A percentile compares a stretch with the other conserved stretches of the same genome.
phyloP scores from a whole-genome alignment of 1,140 invertebrate species.

The Bombus terrestris region DNA sequence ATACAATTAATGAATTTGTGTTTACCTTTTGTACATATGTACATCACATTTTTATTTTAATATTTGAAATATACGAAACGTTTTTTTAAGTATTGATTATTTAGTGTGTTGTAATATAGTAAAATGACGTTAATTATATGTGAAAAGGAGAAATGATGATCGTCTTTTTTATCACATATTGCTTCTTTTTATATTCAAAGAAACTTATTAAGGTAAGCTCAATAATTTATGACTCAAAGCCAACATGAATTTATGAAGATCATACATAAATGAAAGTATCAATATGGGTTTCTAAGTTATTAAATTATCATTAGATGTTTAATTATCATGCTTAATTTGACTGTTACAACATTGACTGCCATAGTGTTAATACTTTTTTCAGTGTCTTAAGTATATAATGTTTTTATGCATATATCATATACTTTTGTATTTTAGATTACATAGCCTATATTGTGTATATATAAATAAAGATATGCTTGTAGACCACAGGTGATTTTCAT shows the following conservation, averaged over 20 bases:
- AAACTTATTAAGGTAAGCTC: not conserved
- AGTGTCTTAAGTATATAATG: not conserved
- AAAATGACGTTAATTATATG: not conserved
- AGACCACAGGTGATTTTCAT: not conserved
- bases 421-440: not conserved
- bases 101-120: not conserved
- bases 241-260: not conserved
- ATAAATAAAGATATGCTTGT: not conserved
- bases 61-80: not conserved
- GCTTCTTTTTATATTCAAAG: not conserved
- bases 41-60: not conserved
- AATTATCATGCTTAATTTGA: not conserved
- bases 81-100: not conserved
- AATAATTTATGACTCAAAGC: not conserved
- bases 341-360: not conserved
- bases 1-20: not conserved
- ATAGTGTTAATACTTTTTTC: not conserved
- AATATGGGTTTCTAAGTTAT: not conserved
- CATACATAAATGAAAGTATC: not conserved
- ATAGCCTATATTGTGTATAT: not conserved
- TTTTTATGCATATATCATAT: not conserved
- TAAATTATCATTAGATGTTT: not conserved
- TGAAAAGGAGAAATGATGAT: not conserved
- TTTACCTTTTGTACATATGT: not conserved
- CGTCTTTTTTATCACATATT: not conserved